These are phyloP conservation scores for Ennomos quercinarius DNA, from an alignment of 2,888 invertebrate species.

Conservation along the genomic window DNA sequence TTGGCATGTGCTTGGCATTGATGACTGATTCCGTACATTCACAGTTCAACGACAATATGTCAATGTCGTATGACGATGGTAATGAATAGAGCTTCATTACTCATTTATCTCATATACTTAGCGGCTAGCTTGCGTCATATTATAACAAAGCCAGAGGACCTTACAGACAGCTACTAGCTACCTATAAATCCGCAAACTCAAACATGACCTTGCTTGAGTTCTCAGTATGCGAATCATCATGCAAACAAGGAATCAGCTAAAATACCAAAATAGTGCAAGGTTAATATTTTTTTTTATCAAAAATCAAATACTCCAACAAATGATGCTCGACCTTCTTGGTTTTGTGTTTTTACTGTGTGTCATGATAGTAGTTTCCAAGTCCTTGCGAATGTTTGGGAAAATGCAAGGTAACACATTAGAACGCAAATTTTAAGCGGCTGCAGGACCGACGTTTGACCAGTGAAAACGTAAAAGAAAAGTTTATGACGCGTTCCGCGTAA, in stretches of 20 bases:
- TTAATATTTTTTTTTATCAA: constrained; percentile 1
- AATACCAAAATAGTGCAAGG: constrained; percentile 18
- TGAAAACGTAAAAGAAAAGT: no score
- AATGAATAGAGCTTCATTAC: constrained; percentile 18
- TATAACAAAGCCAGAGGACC: constrained; percentile 11
- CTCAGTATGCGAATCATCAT: constrained; percentile 9
- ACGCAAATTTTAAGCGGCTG: no score
- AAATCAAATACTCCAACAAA: constrained; percentile 20
- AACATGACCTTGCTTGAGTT: constrained; percentile 22
- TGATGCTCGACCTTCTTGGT: constrained; percentile 12
- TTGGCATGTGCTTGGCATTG: no score
- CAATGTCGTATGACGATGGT: constrained; percentile 17
- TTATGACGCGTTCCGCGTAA: no score
- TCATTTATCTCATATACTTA: constrained; percentile 15
- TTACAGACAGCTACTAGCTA: background rate
- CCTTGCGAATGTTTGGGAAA: no score
- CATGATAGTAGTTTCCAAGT: background rate
- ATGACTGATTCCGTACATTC: background rate
- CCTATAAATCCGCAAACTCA: constrained; percentile 20
- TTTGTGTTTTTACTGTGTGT: no score
- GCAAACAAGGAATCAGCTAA: constrained; percentile 12
- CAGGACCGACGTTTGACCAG: no score
- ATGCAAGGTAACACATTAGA: no score
- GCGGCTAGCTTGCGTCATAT: constrained; percentile 6
- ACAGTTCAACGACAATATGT: constrained; percentile 14